Conservation (phyloP, 2,113 vertebrate species). For the Ranitomeya imitator region DNA sequence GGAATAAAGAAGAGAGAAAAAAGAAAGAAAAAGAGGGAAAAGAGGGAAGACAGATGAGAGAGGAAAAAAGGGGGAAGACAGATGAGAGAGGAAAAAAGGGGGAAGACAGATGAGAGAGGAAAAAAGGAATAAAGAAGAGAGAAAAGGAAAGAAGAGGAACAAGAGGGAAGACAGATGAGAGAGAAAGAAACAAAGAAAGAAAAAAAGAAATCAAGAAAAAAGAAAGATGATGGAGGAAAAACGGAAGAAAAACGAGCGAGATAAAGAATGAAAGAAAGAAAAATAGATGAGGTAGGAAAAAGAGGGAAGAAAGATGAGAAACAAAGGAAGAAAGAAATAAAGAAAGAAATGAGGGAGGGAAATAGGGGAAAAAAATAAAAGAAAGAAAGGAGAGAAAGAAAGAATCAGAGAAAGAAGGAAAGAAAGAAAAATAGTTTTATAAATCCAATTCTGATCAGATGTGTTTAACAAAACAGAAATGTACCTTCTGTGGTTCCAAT, state of each 20-base stretch:
- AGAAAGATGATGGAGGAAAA: neutral
- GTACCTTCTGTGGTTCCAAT: slow-evolving; percentile 73
- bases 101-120: neutral
- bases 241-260: no score
- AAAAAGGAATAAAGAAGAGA: no score
- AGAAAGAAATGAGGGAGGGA: neutral
- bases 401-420: neutral
- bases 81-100: neutral
- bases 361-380: neutral
- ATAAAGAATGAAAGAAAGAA: no score
- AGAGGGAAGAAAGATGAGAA: no score
- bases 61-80: neutral
- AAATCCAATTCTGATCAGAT: no score
- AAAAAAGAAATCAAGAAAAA: no score
- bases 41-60: neutral
- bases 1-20: no score
- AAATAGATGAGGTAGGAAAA: no score
- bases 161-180: neutral
- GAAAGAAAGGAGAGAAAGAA: neutral
- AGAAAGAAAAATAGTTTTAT: neutral
- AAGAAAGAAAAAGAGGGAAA: no score
- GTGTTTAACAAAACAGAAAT: neutral
- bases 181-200: neutral
- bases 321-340: neutral
- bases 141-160: no score